phyloP scores from a whole-genome alignment of 2,888 invertebrate species.

The Trissoscelio sp. region DNA sequence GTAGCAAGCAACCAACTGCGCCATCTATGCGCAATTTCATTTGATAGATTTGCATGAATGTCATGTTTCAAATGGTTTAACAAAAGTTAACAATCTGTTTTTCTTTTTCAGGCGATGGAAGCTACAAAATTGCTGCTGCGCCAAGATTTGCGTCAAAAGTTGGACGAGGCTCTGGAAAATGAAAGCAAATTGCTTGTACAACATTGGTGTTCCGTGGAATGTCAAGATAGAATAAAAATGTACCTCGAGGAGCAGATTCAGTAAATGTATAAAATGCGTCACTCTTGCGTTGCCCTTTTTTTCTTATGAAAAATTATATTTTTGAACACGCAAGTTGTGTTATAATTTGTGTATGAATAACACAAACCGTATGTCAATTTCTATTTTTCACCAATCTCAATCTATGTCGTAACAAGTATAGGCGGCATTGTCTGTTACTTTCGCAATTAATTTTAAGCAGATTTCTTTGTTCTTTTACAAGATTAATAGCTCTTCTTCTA shows the following conservation, averaged over 20 bases:
- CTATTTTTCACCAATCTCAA: background rate
- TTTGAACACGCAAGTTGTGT: slow-evolving; percentile 13
- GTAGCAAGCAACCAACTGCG: too few relatives aligned
- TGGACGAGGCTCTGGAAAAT: slow-evolving; percentile 86
- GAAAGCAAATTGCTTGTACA: slow-evolving; percentile 89
- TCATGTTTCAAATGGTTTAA: too few relatives aligned
- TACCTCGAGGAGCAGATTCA: slow-evolving; percentile 80
- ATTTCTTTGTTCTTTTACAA: too few relatives aligned
- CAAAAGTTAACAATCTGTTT: background rate
- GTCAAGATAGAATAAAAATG: slow-evolving; percentile 85
- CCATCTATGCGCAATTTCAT: too few relatives aligned
- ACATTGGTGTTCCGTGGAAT: slow-evolving; percentile 90
- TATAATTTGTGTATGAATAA: slow-evolving; percentile 6
- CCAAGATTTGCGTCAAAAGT: slow-evolving; percentile 85
- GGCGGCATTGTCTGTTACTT: too few relatives aligned
- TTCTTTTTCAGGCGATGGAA: slow-evolving; percentile 86
- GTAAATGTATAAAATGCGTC: slow-evolving; percentile 66
- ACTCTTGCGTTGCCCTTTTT: background rate
- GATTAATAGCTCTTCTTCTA: too few relatives aligned
- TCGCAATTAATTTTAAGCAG: too few relatives aligned
- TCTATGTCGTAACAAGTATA: too few relatives aligned
- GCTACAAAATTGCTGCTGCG: slow-evolving; percentile 86
- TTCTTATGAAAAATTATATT: slow-evolving; percentile 1
- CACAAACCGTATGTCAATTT: background rate
- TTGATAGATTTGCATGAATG: too few relatives aligned